A percentile compares a stretch with the other conserved stretches of the same genome.
phyloP scores from a whole-genome alignment of 2,113 vertebrate species.

The Rhombomys opimus region DNA sequence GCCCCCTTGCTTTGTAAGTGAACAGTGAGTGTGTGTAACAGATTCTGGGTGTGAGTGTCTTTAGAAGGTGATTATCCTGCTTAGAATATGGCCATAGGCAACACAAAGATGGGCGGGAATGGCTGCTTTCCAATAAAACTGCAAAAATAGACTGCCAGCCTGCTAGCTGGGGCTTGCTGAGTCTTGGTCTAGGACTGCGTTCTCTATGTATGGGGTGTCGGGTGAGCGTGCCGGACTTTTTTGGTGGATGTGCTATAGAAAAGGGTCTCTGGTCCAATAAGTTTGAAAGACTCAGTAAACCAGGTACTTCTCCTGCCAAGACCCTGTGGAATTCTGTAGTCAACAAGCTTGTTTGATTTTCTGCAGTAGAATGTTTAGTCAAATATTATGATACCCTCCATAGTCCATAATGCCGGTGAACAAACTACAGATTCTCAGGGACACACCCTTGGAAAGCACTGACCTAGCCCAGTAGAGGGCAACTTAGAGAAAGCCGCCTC shows the following conservation, averaged over 20 bases:
- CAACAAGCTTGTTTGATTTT: background rate
- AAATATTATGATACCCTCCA: background rate
- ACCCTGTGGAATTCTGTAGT: conserved; percentile 7
- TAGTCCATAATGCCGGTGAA: too few relatives aligned
- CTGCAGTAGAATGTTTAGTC: background rate
- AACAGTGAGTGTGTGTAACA: background rate
- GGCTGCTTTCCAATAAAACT: background rate
- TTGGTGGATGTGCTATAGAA: background rate
- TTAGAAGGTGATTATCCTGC: background rate
- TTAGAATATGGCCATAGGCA: background rate
- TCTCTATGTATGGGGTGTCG: background rate
- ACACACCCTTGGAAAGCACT: background rate
- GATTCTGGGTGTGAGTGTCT: background rate
- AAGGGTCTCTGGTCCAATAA: background rate
- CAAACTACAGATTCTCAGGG: background rate
- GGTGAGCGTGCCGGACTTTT: background rate
- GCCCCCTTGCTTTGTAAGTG: background rate
- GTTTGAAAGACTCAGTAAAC: background rate
- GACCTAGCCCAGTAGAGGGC: background rate
- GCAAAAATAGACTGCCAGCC: background rate
- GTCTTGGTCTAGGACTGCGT: background rate
- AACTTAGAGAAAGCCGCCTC: conserved; percentile 23
- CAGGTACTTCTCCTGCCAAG: background rate
- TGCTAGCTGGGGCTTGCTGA: background rate
- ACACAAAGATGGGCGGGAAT: background rate